Percentiles rank a stretch among this genome's conserved stretches.
phyloP scores from a whole-genome alignment of 2,888 invertebrate species.

The Sericinus montela region DNA sequence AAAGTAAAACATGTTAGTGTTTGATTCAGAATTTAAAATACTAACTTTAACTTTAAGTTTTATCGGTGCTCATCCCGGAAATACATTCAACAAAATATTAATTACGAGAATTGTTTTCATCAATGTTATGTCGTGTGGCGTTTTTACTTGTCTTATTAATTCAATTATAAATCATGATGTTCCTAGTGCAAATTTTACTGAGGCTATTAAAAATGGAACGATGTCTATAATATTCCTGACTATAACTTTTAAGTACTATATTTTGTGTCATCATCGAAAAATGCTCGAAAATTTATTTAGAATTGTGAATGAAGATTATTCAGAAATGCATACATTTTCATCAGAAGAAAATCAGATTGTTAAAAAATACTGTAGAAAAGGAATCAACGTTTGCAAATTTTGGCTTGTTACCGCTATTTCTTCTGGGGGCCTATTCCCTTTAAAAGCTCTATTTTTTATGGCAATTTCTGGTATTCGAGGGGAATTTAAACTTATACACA shows the following conservation, averaged over 20 bases:
- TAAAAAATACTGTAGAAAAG: constrained; percentile 33
- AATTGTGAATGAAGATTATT: constrained; percentile 41
- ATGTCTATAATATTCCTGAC: constrained; percentile 40
- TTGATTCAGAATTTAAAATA: constrained; percentile 9
- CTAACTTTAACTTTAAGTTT: constrained; percentile 1
- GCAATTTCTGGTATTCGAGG: constrained; percentile 32
- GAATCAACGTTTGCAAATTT: constrained; percentile 35
- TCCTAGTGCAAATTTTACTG: constrained; percentile 30
- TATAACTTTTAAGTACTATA: constrained; percentile 38
- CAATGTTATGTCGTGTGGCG: background rate
- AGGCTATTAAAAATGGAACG: constrained; percentile 41
- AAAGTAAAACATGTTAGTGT: constrained; percentile 5
- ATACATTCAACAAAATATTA: constrained; percentile 13
- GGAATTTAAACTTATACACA: constrained; percentile 36
- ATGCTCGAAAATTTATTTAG: constrained; percentile 33
- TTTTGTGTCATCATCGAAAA: constrained; percentile 33
- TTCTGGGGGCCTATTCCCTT: constrained; percentile 38
- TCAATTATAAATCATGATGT: constrained; percentile 40
- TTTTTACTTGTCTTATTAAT: constrained; percentile 27
- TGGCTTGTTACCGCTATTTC: constrained; percentile 36
- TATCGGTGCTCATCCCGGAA: constrained; percentile 6
- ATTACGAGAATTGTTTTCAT: constrained; percentile 2
- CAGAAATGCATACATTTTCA: constrained; percentile 27
- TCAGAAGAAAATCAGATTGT: constrained; percentile 37
- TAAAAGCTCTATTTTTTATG: constrained; percentile 43